phyloP scores from a whole-genome alignment of 1,140 invertebrate genomes.

The Phocides pigmalion region DNA sequence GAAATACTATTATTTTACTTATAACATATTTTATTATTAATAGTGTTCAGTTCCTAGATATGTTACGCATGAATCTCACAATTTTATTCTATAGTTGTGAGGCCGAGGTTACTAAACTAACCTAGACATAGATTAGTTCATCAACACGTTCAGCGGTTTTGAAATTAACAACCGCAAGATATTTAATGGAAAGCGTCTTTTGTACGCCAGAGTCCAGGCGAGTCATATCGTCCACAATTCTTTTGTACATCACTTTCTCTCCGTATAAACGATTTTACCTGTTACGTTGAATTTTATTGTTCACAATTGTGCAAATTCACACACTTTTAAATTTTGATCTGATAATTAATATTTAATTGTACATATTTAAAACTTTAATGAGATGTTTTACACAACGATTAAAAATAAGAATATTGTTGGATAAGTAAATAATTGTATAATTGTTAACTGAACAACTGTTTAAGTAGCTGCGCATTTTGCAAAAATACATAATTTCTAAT shows the following conservation, averaged over 20 bases:
- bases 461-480: not conserved
- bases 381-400: not conserved
- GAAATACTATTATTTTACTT: too few relatives aligned
- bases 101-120: not conserved
- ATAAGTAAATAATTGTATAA: not conserved
- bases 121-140: not conserved
- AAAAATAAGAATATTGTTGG: not conserved
- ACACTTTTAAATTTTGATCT: not conserved
- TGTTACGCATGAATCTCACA: too few relatives aligned
- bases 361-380: not conserved
- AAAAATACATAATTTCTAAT: not conserved
- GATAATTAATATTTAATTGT: not conserved
- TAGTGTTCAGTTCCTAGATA: too few relatives aligned
- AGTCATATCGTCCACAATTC: not conserved
- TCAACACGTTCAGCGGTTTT: not conserved
- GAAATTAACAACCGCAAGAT: not conserved
- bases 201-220: not conserved
- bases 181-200: conserved; percentile 6
- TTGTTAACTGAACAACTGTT: not conserved
- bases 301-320: not conserved
- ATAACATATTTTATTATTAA: too few relatives aligned
- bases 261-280: not conserved
- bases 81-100: not conserved
- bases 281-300: not conserved
- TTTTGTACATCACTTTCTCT: conserved; percentile 2